Percentiles rank a stretch among this genome's conserved stretches.
Conservation (phyloP, 1,140 invertebrate genomes). For the Oryzaephilus surinamensis region DNA sequence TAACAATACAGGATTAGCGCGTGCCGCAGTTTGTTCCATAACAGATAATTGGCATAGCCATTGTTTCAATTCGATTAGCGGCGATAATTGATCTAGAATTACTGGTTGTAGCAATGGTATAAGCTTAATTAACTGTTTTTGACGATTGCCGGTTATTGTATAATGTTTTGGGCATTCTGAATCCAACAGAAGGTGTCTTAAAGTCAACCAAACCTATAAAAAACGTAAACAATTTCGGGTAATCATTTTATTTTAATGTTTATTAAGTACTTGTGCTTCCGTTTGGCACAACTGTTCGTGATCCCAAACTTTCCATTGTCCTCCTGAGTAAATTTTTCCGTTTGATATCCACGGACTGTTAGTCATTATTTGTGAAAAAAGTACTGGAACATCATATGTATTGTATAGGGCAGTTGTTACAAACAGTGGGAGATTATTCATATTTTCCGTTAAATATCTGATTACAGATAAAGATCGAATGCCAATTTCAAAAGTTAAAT, state of each 20-base stretch:
- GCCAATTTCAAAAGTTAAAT: constrained; percentile 59
- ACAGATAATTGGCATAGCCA: constrained; percentile 48
- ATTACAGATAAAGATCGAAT: constrained; percentile 61
- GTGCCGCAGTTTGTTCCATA: constrained; percentile 24
- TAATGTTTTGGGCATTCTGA: constrained; percentile 52
- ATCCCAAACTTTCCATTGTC: constrained; percentile 50
- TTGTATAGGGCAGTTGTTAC: constrained; percentile 48
- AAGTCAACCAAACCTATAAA: constrained; percentile 51
- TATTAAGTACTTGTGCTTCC: constrained; percentile 42
- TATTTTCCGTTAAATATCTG: constrained; percentile 45
- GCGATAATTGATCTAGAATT: constrained; percentile 63
- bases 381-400: constrained; percentile 60
- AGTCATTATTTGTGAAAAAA: constrained; percentile 56
- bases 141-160: constrained; percentile 54
- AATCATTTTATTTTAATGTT: constrained; percentile 2
- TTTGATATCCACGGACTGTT: constrained; percentile 55
- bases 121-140: constrained; percentile 50
- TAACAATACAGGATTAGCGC: constrained; percentile 38
- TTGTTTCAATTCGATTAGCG: constrained; percentile 59
- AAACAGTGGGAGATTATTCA: constrained; percentile 41
- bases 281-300: constrained; percentile 46
- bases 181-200: constrained; percentile 56
- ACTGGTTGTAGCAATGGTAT: constrained; percentile 26
- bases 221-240: neutral
- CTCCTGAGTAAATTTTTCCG: constrained; percentile 44